These are phyloP conservation scores for Accipiter cooperii DNA, from an alignment of 2,113 vertebrate species.

Conservation along the genomic window DNA sequence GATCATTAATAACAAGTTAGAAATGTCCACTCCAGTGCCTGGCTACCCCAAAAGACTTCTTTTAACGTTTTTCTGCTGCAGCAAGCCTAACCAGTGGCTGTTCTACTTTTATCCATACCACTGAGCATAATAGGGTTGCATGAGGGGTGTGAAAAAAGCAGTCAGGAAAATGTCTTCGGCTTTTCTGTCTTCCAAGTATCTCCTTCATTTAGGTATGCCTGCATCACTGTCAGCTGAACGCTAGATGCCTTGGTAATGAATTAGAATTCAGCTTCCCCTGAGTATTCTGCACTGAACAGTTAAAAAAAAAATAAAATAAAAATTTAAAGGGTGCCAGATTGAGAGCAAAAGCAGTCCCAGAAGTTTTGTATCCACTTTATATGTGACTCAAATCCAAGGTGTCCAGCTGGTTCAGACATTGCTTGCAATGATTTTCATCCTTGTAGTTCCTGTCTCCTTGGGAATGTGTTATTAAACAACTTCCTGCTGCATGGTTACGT, in stretches of 20 bases:
- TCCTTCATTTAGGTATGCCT: neutral
- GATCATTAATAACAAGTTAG: neutral
- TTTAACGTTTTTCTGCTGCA: neutral
- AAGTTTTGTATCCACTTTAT: conserved; percentile 1
- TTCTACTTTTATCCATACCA: neutral
- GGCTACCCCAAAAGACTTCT: neutral
- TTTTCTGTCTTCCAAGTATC: neutral
- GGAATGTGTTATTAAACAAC: neutral
- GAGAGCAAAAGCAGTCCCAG: conserved; percentile 22
- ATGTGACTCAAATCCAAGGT: neutral
- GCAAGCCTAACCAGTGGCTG: neutral
- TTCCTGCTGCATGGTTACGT: neutral
- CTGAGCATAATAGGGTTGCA: neutral
- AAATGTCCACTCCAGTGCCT: neutral
- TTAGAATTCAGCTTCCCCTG: conserved; percentile 5
- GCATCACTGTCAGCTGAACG: neutral
- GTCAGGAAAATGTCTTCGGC: neutral
- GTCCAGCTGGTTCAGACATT: conserved; percentile 1
- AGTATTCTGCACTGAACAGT: neutral
- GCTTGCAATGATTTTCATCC: neutral
- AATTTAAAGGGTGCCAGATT: conserved; percentile 1
- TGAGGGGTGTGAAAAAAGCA: neutral
- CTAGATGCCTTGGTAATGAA: neutral
- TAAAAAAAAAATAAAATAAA: neutral
- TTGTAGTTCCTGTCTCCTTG: neutral